phyloP scores from a whole-genome alignment of 1,140 invertebrate species.

The Littorina saxatilis region DNA sequence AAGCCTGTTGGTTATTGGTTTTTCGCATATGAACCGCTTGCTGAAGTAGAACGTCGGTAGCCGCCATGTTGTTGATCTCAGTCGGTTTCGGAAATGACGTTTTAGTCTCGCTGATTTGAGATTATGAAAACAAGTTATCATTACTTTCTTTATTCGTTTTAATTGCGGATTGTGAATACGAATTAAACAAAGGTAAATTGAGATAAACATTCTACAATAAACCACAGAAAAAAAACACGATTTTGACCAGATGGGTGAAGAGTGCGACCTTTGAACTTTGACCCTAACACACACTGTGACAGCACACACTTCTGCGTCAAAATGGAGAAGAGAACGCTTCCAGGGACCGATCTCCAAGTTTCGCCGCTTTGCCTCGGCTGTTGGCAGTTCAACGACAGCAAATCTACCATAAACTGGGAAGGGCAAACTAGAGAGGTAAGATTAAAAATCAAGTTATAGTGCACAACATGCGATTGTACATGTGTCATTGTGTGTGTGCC shows the following conservation, averaged over 20 bases:
- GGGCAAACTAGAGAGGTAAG: conserved; percentile 63
- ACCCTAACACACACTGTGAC: background rate
- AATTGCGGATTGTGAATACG: too few species aligned
- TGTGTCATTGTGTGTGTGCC: too few species aligned
- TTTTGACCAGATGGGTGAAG: too few species aligned
- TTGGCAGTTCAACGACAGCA: conserved; percentile 71
- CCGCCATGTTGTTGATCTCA: conserved; percentile 54
- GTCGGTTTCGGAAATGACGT: conserved; percentile 29
- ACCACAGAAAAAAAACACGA: too few species aligned
- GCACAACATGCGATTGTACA: too few species aligned
- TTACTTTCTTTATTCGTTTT: background rate
- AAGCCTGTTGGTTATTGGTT: conserved; percentile 64
- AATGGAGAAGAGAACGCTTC: conserved; percentile 60
- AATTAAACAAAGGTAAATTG: too few species aligned
- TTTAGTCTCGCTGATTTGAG: background rate
- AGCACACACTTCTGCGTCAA: too few species aligned
- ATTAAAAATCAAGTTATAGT: too few species aligned
- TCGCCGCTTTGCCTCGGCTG: conserved; percentile 69
- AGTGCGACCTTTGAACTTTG: background rate
- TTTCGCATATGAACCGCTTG: conserved; percentile 74
- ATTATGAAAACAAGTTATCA: background rate
- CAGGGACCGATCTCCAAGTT: conserved; percentile 67
- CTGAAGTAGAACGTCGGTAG: conserved; percentile 81
- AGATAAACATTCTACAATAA: too few species aligned
- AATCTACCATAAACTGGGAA: conserved; percentile 63